Evolutionary conservation across 2,113 vertebrate species (phyloP), one percentile per base, ranked within the genome.

Genomic region (Casuarius casuarius): DNA sequence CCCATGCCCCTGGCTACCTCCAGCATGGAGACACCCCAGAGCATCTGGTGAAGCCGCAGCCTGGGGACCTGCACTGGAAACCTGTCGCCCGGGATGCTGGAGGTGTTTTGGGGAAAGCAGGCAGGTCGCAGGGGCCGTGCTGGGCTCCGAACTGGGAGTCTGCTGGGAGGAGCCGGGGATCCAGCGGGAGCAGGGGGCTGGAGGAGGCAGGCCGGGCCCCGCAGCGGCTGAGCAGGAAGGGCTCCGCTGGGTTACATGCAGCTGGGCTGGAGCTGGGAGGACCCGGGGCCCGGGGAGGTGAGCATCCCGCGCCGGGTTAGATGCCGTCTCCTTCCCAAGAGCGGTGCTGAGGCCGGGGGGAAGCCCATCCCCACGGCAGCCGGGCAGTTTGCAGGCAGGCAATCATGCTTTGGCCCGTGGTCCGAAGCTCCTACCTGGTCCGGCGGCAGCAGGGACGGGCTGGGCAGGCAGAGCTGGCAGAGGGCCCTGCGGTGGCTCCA

Each of bases 341-440:
- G 40, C 1, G 5, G 38, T 0, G 0, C 2, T 77, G 84, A 29
- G 56, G 29, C 56, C 28, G 5, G 29, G 28, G 56, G 65, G 77
- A 38, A 82, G 73, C 56, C 62, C 73, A 51, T 82, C 48, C 62
- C 66, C 13, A 2, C 11, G 52, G 48, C 20, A 14, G 35, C 0
- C 0, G 66, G 62, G 51, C 1, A 1, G 49, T 59, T 62, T 68
- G 18, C 3, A 11, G 56, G 29, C 80, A 56, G 65, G 28, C 56
- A 87, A 54, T n/a, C 2, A 1, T 20, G 44, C 40, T 23, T 23
- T 19, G 73, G 84, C 62, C 65, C 26, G 6, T 3, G 35, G n/a
- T 21, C 42, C 51, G 15, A 44, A 68, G 48, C 48, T 89, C 96
- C 88, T 97, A 97, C 96, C 96, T 97, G 94, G 66, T 95, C 86